A percentile compares a stretch with the other conserved stretches of the same genome.
phyloP scores from a whole-genome alignment of 2,797 vertebrate species.

The Sebastes alutus region DNA sequence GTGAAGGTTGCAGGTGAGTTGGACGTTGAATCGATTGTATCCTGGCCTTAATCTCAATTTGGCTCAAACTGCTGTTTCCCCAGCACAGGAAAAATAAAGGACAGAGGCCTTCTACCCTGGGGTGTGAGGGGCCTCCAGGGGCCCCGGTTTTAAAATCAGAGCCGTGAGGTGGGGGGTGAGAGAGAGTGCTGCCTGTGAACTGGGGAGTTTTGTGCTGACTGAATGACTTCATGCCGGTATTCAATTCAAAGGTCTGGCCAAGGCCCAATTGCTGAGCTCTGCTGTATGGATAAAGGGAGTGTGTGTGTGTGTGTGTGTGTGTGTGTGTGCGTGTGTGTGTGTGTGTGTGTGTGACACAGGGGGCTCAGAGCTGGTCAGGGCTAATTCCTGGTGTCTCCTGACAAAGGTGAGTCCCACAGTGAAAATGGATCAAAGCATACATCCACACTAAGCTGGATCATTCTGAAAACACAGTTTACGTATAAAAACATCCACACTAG shows the following conservation, averaged over 20 bases:
- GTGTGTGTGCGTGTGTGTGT: conserved; percentile 27
- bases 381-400: conserved; percentile 55
- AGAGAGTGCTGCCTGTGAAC: conserved; percentile 55
- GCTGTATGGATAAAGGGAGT: conserved; percentile 73
- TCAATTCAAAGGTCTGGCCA: conserved; percentile 82
- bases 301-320: conserved; percentile 18
- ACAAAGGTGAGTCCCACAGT: conserved; percentile 48
- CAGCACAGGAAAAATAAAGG: conserved; percentile 23
- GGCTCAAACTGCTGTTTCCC: conserved; percentile 75
- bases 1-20: conserved; percentile 63
- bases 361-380: conserved; percentile 41
- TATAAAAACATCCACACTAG: neutral
- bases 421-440: conserved; percentile 32
- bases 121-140: conserved; percentile 51
- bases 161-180: neutral
- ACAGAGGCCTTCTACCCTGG: conserved; percentile 48
- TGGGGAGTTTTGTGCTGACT: conserved; percentile 82
- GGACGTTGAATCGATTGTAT: conserved; percentile 70
- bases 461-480: neutral
- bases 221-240: conserved; percentile 78
- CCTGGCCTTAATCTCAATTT: conserved; percentile 83
- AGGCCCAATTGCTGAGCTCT: conserved; percentile 81
- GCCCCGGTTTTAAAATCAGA: conserved; percentile 57
- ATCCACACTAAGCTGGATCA: conserved; percentile 6
- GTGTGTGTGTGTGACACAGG: conserved; percentile 36